Percentiles rank a stretch among this genome's conserved stretches.
Conservation (phyloP, 2,888 invertebrate species). For the Dorcus hopei region DNA sequence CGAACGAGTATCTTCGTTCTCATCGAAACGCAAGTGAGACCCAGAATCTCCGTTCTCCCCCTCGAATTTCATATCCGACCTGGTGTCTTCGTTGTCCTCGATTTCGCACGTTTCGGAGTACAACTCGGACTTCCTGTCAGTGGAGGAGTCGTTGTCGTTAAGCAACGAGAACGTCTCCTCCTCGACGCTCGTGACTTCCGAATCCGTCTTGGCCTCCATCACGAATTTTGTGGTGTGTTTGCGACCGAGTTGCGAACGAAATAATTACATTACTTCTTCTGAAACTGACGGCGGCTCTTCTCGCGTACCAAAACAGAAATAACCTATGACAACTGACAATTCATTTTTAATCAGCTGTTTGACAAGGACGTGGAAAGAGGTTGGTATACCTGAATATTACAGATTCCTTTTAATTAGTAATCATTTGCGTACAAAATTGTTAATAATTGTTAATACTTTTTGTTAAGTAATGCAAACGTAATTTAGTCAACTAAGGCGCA, state of each 20-base stretch:
- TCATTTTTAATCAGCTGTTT: too few species aligned
- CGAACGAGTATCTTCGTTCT: constrained; percentile 45
- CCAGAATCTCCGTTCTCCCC: constrained; percentile 41
- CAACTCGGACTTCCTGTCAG: constrained; percentile 21
- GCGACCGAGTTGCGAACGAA: background rate
- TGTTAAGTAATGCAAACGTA: too few species aligned
- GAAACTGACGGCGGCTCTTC: background rate
- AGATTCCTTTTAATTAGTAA: too few species aligned
- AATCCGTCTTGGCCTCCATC: constrained; percentile 36
- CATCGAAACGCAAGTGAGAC: constrained; percentile 24
- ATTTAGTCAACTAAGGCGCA: too few species aligned
- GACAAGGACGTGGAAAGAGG: too few species aligned
- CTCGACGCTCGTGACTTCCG: constrained; percentile 36
- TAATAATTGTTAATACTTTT: too few species aligned
- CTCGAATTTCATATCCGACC: constrained; percentile 65
- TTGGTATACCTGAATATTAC: too few species aligned
- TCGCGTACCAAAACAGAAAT: constrained; percentile 12
- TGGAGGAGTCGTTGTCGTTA: constrained; percentile 24
- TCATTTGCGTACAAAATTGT: too few species aligned
- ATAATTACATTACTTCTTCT: background rate
- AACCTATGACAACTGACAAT: background rate
- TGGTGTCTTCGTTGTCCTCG: constrained; percentile 39
- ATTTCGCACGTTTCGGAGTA: constrained; percentile 24
- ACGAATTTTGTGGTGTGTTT: background rate
- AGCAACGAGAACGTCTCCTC: constrained; percentile 36